Percentiles rank a stretch among this genome's conserved stretches.
Conservation (phyloP, 2,888 invertebrate genomes). For the Drosophila emarginata region DNA sequence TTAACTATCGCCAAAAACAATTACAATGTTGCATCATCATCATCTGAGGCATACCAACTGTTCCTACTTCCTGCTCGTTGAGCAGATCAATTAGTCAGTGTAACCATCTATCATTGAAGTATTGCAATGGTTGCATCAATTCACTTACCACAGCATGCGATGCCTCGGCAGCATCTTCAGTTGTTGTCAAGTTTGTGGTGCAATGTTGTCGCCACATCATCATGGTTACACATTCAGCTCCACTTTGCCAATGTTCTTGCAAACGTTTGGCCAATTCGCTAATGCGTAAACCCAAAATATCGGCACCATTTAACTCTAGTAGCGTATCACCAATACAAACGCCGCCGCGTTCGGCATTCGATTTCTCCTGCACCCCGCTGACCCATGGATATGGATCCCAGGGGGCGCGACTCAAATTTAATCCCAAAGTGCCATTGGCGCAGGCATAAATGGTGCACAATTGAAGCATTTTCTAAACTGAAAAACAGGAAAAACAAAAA, state of each 20-base stretch:
- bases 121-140: background rate
- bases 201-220: conserved; percentile 80
- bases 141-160: conserved; percentile 62
- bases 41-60: conserved; percentile 4
- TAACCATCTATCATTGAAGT: conserved; percentile 6
- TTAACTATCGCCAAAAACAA: conserved; percentile 30
- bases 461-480: conserved; percentile 72
- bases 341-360: conserved; percentile 86
- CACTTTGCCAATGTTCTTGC: conserved; percentile 79
- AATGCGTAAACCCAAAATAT: conserved; percentile 81
- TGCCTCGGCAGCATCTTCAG: conserved; percentile 57
- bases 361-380: conserved; percentile 85
- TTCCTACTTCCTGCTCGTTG: background rate
- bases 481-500: conserved; percentile 17
- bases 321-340: conserved; percentile 88
- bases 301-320: conserved; percentile 84
- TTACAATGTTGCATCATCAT: conserved; percentile 6
- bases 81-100: conserved; percentile 4
- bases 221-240: conserved; percentile 76
- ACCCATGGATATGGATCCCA: conserved; percentile 94
- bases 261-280: conserved; percentile 79
- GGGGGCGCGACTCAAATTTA: conserved; percentile 88
- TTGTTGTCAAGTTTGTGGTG: conserved; percentile 20
- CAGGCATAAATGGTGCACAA: conserved; percentile 79
- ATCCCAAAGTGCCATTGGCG: conserved; percentile 86